Conservation (phyloP, 2,113 vertebrate species). For the Malurus melanocephalus region DNA sequence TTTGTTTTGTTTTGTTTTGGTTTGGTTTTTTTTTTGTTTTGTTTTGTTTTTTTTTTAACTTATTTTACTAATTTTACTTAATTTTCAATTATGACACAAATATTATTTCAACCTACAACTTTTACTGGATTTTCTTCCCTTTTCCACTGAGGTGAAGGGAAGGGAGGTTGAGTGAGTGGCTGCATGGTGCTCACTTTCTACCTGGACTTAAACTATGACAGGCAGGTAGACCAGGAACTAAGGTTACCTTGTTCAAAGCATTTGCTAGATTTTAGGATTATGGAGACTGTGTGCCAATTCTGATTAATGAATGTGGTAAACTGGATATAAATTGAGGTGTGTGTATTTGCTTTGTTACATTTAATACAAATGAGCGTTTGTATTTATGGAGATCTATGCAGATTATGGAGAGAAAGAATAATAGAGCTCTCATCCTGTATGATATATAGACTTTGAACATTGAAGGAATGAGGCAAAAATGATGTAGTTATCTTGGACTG, state of each 20-base stretch:
- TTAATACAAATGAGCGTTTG: background rate
- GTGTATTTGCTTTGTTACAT: background rate
- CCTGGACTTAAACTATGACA: accelerated
- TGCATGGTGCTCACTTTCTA: background rate
- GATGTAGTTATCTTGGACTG: background rate
- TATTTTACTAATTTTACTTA: background rate
- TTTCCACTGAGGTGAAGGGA: too few relatives aligned
- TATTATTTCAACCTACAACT: background rate
- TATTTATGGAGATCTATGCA: background rate
- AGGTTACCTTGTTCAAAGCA: background rate
- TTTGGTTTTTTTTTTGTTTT: too few relatives aligned
- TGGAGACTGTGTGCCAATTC: background rate
- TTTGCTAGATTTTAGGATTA: background rate
- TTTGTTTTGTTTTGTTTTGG: too few relatives aligned
- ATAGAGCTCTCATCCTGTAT: background rate
- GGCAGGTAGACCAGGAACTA: background rate
- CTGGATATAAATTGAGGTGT: background rate
- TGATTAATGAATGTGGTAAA: background rate
- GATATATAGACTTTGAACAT: background rate
- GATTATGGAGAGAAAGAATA: background rate
- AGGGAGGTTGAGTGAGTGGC: background rate
- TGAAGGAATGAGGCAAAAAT: background rate
- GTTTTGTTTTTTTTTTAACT: too few relatives aligned
- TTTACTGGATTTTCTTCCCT: background rate
- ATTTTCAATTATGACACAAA: background rate